Evolutionary conservation across 2,797 vertebrate species (phyloP), one percentile per base, ranked within the genome.

Genomic region (Rhincodon typus): DNA sequence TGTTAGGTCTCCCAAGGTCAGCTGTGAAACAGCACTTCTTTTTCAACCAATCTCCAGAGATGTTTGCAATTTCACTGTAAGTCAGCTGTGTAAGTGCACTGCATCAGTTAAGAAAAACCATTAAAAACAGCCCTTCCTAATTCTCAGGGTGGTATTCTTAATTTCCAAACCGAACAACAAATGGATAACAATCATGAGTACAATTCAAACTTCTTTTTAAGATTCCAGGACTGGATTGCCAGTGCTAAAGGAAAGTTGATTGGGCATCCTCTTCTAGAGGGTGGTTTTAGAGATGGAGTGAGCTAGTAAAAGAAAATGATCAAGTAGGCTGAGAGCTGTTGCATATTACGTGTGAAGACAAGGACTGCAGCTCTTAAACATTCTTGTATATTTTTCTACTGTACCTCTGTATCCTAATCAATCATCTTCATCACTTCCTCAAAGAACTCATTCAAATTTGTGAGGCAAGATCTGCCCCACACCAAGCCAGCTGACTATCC

Each of bases 361-460:
- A 67, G 88, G 67, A 67, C 27, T 67, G n/a, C 34, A 34, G 34
- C 38, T 46, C 21, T 30, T 66, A 94, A 4, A 30, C 30, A 57
- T 87, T 66, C 94, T 34, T 69, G 30, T 53, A 95, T 90, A 79
- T 93, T 77, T 95, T 84, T 96, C 50, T 96, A 25, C 95, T 67
- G 0, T 96, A 25, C 69, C 57, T 57, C 10, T 57, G 7, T n/a
- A 46, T 46, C 46, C 46, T 46, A 46, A 46, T 46, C 46, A 46
- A 46, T 46, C 46, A 46, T 46, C 46, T 46, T 46, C 46, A 3
- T 46, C 46, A 46, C 46, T 46, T 46, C 46, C 46, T 46, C 57
- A 57, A 57, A 57, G 57, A 7, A 57, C 57, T 57, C 57, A 57
- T 57, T 57, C 57, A 57, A 57, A 57, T 57, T 57, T 57, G 57